Percentiles rank a stretch among this genome's conserved stretches.
These are phyloP conservation scores for Holacanthella duospinosa DNA, from an alignment of 2,888 invertebrate species.

Conservation along the genomic window DNA sequence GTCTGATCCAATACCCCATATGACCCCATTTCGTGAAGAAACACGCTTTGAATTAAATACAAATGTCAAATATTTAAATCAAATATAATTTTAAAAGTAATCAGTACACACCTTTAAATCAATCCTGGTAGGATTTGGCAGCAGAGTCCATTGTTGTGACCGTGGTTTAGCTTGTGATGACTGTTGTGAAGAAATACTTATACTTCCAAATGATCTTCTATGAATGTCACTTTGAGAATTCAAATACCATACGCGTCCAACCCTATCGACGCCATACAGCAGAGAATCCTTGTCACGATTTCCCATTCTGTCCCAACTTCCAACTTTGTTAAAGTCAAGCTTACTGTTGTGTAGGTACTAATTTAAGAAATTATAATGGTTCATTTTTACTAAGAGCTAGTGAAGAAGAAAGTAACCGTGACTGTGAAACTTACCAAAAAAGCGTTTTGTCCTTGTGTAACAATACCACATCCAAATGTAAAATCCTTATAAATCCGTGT, in stretches of 20 bases:
- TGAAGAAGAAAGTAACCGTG: too few relatives aligned
- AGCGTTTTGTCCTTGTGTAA: too few relatives aligned
- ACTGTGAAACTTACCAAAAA: too few relatives aligned
- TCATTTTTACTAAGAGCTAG: too few relatives aligned
- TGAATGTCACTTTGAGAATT: slow-evolving; percentile 6
- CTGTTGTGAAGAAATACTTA: neutral
- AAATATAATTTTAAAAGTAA: neutral
- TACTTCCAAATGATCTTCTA: neutral
- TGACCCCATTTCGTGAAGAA: slow-evolving; percentile 40
- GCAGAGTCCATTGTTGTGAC: slow-evolving; percentile 16
- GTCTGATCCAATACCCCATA: slow-evolving; percentile 89
- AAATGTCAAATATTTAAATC: too few relatives aligned
- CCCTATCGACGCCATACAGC: slow-evolving; percentile 29
- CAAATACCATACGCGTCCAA: slow-evolving; percentile 26
- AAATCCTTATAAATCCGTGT: too few relatives aligned
- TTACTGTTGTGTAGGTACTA: too few relatives aligned
- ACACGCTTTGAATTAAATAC: slow-evolving; percentile 21
- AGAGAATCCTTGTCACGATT: too few relatives aligned
- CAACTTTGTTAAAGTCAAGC: too few relatives aligned
- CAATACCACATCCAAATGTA: too few relatives aligned
- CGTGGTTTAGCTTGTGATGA: neutral
- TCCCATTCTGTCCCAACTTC: too few relatives aligned
- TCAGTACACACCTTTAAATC: slow-evolving; percentile 28
- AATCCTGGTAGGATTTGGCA: slow-evolving; percentile 25
- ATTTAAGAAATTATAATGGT: too few relatives aligned